Base-by-base conservation (phyloP, 2,797 vertebrate genomes). In the Alfaro cultratus region DNA sequence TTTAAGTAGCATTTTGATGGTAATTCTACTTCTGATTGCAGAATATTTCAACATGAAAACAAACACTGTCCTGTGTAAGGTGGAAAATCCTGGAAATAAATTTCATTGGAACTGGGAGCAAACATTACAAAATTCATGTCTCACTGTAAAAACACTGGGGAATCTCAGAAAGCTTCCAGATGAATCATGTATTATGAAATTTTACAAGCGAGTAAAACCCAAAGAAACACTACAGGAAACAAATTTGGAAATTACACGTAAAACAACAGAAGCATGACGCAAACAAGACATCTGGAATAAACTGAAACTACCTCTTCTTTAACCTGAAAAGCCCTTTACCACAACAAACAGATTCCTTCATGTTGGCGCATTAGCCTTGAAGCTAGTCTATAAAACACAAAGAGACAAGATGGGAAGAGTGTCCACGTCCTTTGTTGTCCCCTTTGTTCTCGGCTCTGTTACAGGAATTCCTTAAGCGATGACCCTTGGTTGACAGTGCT, bases 301-400 rank as follows among this genome's bases (percentile, higher is more conserved):
- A 81, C 76, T 74, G 62, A 62, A 86, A 78, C 46, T 77, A 81
- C 76, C 70, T 73, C 45, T 82, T 78, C 23, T 90, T 87, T 87
- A 90, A 93, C 89, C 85, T 91, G 83, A 85, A 89, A 88, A 85
- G 78, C 68, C 81, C 45, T 80, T 57, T 71, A 92, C 89, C 92
- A 94, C 94, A 94, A 94, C 93, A 95, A 94, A 93, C 88, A 85
- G 84, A 92, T 92, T 92, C 90, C 87, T 91, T 62, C 29, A 51
- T 85, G 89, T 83, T 85, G 80, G 73, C 82, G 84, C 70, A 79
- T 88, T 86, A 85, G 79, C 92, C 92, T 93, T 1, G 78, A 86
- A 92, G 93, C 87, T 79, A 91, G 80, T 87, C 92, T 87, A 93
- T 94, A 93, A 94, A 95, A 93, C 90, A 86, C 86, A 75, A 9